Evolutionary conservation across 2,797 vertebrate genomes (phyloP).

Genomic region (Dryobates pubescens): DNA sequence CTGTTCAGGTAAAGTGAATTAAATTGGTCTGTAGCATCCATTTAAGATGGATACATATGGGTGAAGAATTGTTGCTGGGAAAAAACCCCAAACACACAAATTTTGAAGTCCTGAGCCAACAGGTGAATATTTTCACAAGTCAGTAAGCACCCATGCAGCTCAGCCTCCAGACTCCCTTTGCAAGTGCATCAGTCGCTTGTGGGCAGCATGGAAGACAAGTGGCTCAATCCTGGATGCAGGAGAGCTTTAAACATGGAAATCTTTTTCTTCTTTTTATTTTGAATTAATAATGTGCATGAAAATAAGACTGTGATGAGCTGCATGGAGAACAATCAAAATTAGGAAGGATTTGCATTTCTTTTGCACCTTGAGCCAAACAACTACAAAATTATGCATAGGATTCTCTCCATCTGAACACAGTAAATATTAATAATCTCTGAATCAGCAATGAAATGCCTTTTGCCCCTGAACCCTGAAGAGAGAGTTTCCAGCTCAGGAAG

Average conservation of each 20-base stretch:
- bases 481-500: slow-evolving; percentile 30
- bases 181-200: not conserved
- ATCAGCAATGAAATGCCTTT: slow-evolving; percentile 53
- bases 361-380: slow-evolving; percentile 58
- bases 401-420: slow-evolving; percentile 61
- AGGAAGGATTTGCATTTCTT: slow-evolving; percentile 61
- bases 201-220: not conserved
- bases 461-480: slow-evolving; percentile 25
- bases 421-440: slow-evolving; percentile 69
- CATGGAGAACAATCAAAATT: slow-evolving; percentile 60
- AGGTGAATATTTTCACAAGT: not conserved
- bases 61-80: not conserved
- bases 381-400: slow-evolving; percentile 61
- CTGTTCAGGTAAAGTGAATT: not conserved
- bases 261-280: slow-evolving; percentile 25
- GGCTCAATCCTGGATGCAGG: not conserved
- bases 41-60: not conserved
- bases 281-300: slow-evolving; percentile 57
- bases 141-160: not conserved
- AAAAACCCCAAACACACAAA: accelerated
- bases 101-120: not conserved
- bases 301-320: slow-evolving; percentile 57
- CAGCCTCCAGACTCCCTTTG: not conserved
- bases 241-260: not conserved
- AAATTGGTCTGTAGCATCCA: not conserved